Evolutionary conservation across 2,888 invertebrate species (phyloP), one percentile per base, ranked within the genome.

Genomic region (Cynaeus angustus): DNA sequence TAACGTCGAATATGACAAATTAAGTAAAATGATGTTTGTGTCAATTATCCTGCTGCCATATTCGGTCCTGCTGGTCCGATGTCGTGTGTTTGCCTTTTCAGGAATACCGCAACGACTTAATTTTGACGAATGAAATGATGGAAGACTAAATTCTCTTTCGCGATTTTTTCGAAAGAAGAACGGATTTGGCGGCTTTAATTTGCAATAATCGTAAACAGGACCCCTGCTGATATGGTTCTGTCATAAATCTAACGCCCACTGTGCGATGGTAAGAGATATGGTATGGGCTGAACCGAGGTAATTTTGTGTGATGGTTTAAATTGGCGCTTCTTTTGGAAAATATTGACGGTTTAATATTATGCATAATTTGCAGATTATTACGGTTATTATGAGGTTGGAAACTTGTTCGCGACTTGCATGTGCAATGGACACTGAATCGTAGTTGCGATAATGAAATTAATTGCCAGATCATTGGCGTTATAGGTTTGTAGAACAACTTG

Each of bases 221-320:
- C 46, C 14, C 59, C 45, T 21, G 59, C 33, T 30, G 59, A 0
- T 14, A 10, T 1, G 30, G 30, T 59, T 59, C 33, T 16, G 59
- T 46, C 59, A 43, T 59, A 59, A 59, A 59, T 59, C 59, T 59
- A 43, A 59, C 59, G 59, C 59, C 59, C 46, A 59, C 59, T 46
- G 28, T 9, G 38, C 14, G 58, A 43, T 28, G 30, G 59, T 41
- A 45, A 46, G 43, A 28, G 59, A 59, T 59, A 58, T 28, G 56
- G 45, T 5, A 38, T 30, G 30, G n/a, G 7, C 9, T n/a, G 13
- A 30, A 13, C 41, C 2, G 41, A 41, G 41, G 41, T 41, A 30
- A 30, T 53, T 33, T 33, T 53, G 10, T 45, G 46, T 13, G 46
- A 46, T 45, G 59, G 14, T 13, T 45, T 10, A 46, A 46, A 59